Percentiles rank a stretch among this genome's conserved stretches.
These are phyloP conservation scores for Fukomys damarensis DNA, from an alignment of 2,113 vertebrate genomes.

Conservation along the genomic window DNA sequence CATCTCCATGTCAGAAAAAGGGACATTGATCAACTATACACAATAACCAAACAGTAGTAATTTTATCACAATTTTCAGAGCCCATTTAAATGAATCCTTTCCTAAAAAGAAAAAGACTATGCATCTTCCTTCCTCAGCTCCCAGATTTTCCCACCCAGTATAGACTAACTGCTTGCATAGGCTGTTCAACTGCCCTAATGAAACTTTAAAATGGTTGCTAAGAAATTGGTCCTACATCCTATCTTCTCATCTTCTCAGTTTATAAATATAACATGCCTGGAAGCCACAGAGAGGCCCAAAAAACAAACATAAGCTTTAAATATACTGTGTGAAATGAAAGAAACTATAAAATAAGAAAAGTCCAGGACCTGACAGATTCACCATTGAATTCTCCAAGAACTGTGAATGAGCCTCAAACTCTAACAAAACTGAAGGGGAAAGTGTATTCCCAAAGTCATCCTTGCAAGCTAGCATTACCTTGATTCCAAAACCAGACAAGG, in stretches of 20 bases:
- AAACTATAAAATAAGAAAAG: neutral
- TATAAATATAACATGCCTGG: neutral
- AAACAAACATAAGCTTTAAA: neutral
- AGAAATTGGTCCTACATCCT: neutral
- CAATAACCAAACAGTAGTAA: neutral
- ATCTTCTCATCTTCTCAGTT: neutral
- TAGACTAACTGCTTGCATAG: neutral
- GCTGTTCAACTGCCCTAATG: neutral
- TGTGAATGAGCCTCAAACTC: neutral
- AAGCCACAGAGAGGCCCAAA: neutral
- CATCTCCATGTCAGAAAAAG: neutral
- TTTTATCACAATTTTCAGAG: neutral
- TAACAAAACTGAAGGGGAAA: neutral
- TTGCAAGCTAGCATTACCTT: neutral
- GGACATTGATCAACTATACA: neutral
- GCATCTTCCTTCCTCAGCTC: neutral
- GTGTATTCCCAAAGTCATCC: neutral
- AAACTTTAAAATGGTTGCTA: neutral
- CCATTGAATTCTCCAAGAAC: too few species aligned
- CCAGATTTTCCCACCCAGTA: neutral
- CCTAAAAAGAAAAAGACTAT: neutral
- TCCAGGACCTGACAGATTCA: neutral
- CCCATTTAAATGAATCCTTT: neutral
- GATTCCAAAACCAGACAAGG: neutral
- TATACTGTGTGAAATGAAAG: neutral